phyloP scores from a whole-genome alignment of 2,113 vertebrate species.

The Neomonachus schauinslandi region DNA sequence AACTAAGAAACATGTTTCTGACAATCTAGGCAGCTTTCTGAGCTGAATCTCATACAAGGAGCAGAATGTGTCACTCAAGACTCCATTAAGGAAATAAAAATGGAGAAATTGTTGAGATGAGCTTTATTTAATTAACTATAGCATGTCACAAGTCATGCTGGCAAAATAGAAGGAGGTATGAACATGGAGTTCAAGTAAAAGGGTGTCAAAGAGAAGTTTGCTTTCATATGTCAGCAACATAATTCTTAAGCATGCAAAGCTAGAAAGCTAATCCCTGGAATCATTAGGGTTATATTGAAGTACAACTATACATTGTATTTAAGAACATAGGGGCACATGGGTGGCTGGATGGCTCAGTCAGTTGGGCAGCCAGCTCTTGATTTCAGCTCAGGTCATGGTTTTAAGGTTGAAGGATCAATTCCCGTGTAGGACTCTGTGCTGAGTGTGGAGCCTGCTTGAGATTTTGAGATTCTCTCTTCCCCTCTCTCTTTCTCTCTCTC shows the following conservation, averaged over 20 bases:
- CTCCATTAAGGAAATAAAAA: conserved; percentile 51
- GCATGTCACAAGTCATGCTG: not conserved
- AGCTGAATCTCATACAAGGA: not conserved
- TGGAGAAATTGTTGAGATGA: conserved; percentile 19
- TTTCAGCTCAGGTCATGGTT: not conserved
- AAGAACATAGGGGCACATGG: not conserved
- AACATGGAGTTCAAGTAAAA: not conserved
- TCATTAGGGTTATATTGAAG: not conserved
- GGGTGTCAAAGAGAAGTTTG: not conserved
- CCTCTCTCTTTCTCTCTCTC: not conserved
- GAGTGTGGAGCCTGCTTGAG: not conserved
- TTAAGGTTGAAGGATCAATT: not conserved
- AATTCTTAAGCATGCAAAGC: not conserved
- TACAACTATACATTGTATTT: not conserved
- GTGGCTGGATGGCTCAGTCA: not conserved
- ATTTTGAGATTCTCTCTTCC: not conserved
- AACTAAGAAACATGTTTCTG: not conserved
- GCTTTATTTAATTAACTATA: conserved; percentile 47
- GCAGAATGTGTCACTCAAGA: conserved; percentile 10
- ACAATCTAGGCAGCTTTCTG: conserved; percentile 22
- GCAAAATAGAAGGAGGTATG: not conserved
- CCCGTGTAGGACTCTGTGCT: not conserved
- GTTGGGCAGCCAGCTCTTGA: not conserved
- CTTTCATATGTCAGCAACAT: not conserved
- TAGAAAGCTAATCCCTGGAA: not conserved